Base-by-base conservation (phyloP, 2,888 invertebrate species). In the Scaptomyza tumidula region DNA sequence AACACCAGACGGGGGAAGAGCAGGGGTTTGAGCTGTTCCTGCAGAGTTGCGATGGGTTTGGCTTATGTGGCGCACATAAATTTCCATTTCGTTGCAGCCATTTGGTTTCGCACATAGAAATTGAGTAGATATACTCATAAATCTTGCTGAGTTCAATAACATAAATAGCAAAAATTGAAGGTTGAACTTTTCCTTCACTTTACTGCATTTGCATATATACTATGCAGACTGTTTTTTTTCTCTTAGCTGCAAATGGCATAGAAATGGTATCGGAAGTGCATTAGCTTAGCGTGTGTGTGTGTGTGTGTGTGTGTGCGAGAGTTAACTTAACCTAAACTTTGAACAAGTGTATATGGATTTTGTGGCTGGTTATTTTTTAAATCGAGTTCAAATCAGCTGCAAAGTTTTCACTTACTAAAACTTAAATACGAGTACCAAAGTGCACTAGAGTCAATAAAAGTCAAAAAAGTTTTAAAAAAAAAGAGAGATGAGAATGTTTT, bases 71-170 rank as follows among this genome's bases (percentile, higher is more conserved):
- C 53, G 71, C 82, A 68, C 86, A 85, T 85, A 85, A 85, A 85
- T 85, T 85, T 85, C 87, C 85, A 88, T 85, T 88, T 87, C 83
- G 85, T 85, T 85, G 72, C 86, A 80, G 65, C 69, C 89, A 79
- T 85, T 85, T 88, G 84, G 71, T 59, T 83, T 70, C 69, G 41
- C 41, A 57, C 88, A 71, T 58, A 65, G 86, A 84, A 88, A 88
- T 86, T 84, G 83, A 86, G 87, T 78, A 84, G 88, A 75, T 86
- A 75, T 86, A 65, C 82, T 88, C 83, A 88, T 84, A 84, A 84
- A 84, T 84, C 83, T 75, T 68, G 73, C 55, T 55, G 56, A 88
- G 84, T 88, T 84, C 83, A 81, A 88, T 88, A 88, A 84, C 79
- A 75, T 86, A 86, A 86, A 88, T 83, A 84, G 65, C 59, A 82